Evolutionary conservation across 2,888 invertebrate genomes (phyloP).

Genomic region (Tanypteryx hageni): DNA sequence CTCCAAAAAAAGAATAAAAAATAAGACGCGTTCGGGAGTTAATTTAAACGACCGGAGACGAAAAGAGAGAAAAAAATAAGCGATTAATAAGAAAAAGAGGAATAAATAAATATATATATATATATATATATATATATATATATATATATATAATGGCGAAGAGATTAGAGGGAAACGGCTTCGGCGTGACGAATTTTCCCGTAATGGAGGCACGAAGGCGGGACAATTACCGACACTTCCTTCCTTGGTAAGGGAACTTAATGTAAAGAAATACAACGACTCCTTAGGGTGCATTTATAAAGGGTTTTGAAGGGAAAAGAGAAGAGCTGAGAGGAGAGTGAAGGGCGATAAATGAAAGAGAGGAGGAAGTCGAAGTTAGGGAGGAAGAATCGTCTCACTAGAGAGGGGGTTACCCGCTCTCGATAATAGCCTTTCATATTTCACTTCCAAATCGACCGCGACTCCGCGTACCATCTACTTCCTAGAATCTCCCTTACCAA

Average conservation of each 20-base stretch:
- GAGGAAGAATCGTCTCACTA: no score
- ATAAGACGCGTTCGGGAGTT: no score
- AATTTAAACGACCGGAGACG: no score
- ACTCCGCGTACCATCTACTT: background rate
- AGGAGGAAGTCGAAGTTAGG: background rate
- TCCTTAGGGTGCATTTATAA: background rate
- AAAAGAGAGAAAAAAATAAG: no score
- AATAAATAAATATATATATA: no score
- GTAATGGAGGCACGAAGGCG: constrained; percentile 2
- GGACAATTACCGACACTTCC: constrained; percentile 1
- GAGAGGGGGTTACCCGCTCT: no score
- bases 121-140: no score
- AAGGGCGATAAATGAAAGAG: background rate
- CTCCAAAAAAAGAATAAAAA: no score
- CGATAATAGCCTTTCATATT: constrained; percentile 11
- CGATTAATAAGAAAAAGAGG: no score
- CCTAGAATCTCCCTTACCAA: background rate
- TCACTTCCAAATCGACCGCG: background rate
- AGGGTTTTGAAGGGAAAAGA: no score
- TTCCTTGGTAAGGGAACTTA: background rate
- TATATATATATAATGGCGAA: no score
- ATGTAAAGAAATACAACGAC: background rate
- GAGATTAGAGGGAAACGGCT: background rate
- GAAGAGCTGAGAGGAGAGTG: background rate
- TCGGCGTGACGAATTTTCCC: background rate